Percentiles rank a stretch among this genome's conserved stretches.
Conservation (phyloP, 2,888 invertebrate genomes). For the Drosophila neutralis region DNA sequence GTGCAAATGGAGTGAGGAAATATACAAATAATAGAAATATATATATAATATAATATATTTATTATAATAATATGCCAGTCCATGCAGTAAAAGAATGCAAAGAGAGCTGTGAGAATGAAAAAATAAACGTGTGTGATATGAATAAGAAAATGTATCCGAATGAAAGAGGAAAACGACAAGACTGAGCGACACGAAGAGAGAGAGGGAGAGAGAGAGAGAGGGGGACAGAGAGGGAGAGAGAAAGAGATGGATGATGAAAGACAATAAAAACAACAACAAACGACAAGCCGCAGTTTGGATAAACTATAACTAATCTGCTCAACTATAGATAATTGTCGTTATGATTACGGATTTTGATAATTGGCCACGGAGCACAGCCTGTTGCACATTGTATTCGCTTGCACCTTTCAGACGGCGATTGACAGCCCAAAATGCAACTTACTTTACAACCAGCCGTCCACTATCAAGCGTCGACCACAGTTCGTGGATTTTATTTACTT, state of each 20-base stretch:
- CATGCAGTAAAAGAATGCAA: too few relatives aligned
- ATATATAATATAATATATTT: neutral
- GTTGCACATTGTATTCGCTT: neutral
- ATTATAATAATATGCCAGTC: neutral
- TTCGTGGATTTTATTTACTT: conserved; percentile 7
- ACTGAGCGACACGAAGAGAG: neutral
- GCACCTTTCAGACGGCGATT: neutral
- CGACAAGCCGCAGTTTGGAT: neutral
- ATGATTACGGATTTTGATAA: neutral
- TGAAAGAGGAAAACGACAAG: neutral
- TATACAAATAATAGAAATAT: neutral
- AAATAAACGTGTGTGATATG: neutral
- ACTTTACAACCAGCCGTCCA: neutral
- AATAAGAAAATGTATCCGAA: neutral
- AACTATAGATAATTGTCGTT: neutral
- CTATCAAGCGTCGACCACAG: conserved; percentile 8
- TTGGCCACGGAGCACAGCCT: neutral
- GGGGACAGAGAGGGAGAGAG: too few relatives aligned
- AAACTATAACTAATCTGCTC: neutral
- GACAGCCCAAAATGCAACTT: conserved; percentile 7
- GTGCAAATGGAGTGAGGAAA: neutral
- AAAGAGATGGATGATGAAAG: neutral
- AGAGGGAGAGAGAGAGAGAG: neutral
- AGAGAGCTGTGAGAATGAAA: neutral
- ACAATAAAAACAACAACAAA: neutral